Conservation (phyloP, 2,797 vertebrate genomes). For the Thalassophryne amazonica region DNA sequence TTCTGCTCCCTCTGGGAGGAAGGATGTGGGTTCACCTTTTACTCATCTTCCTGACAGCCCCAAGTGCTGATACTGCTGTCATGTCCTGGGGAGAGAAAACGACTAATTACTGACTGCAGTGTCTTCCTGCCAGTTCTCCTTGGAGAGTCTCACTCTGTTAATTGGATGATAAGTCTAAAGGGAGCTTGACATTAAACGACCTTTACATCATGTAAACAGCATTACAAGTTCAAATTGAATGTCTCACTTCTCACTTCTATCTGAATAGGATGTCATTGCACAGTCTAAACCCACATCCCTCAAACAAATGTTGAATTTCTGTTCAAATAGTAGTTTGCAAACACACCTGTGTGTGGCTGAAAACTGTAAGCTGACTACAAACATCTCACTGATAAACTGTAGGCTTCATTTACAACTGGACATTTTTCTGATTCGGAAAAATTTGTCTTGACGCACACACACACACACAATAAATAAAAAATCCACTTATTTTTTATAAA, state of each 20-base stretch:
- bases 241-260: conserved; percentile 1
- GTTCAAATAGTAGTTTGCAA: too few relatives aligned
- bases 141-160: conserved; percentile 56
- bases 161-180: conserved; percentile 62
- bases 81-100: conserved; percentile 64
- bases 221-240: conserved; percentile 29
- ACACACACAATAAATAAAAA: too few relatives aligned
- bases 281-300: too few relatives aligned
- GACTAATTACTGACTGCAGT: conserved; percentile 70
- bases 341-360: too few relatives aligned
- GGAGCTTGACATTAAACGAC: conserved; percentile 55
- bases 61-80: conserved; percentile 66
- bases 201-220: conserved; percentile 51
- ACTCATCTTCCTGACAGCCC: conserved; percentile 46
- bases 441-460: too few relatives aligned
- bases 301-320: too few relatives aligned
- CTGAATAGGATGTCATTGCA: too few relatives aligned
- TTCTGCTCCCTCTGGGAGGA: conserved; percentile 45
- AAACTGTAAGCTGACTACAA: too few relatives aligned
- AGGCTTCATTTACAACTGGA: too few relatives aligned
- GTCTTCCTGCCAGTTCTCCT: conserved; percentile 63
- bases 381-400: too few relatives aligned
- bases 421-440: too few relatives aligned
- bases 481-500: too few relatives aligned
- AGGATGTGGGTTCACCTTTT: conserved; percentile 62